Conservation (phyloP, 1,140 invertebrate genomes). For the Apis mellifera region Amel_HAv3.1 CM009935.2:3899501-3900000, state of each 20-base stretch:
- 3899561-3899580: background rate
- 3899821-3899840: background rate
- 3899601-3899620: background rate
- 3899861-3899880: background rate
- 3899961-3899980: too few species aligned
- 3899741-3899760: conserved; percentile 1
- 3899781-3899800: background rate
- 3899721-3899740: background rate
- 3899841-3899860: background rate
- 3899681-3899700: background rate
- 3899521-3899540: background rate
- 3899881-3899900: background rate
- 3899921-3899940: too few species aligned
- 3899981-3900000: too few species aligned
- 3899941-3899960: too few species aligned
- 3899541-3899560: background rate
- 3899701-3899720: background rate
- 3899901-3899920: too few species aligned
- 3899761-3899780: background rate
- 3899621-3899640: background rate
- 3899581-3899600: background rate
- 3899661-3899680: background rate
- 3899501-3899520: too few species aligned
- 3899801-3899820: background rate
- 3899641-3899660: background rate